phyloP scores from a whole-genome alignment of 2,113 vertebrate genomes.

The Mola mola region DNA sequence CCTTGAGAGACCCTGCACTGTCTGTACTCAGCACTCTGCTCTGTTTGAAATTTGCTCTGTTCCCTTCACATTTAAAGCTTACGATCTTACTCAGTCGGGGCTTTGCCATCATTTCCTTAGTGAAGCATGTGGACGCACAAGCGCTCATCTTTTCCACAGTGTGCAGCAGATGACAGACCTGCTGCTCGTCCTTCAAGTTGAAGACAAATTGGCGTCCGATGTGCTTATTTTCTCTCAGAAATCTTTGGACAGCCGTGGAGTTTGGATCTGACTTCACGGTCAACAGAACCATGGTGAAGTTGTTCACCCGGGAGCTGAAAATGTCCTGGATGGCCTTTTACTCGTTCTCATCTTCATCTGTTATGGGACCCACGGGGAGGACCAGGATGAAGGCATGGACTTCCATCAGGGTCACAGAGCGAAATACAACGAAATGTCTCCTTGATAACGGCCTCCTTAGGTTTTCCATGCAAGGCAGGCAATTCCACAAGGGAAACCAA shows the following conservation, averaged over 20 bases:
- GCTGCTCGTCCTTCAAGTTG: slow-evolving; percentile 29
- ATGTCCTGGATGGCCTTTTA: slow-evolving; percentile 31
- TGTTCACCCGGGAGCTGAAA: slow-evolving; percentile 5
- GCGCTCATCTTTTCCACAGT: slow-evolving; percentile 21
- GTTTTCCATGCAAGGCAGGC: slow-evolving; percentile 32
- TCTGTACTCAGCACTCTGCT: too few relatives aligned
- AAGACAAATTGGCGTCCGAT: slow-evolving; percentile 16
- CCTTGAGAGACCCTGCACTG: too few relatives aligned
- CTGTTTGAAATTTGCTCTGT: too few relatives aligned
- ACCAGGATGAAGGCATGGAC: slow-evolving; percentile 53
- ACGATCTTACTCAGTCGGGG: neutral
- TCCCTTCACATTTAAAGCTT: too few relatives aligned
- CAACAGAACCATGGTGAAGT: slow-evolving; percentile 48
- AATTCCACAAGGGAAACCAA: slow-evolving; percentile 43
- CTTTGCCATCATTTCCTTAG: slow-evolving; percentile 3
- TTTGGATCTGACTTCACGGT: slow-evolving; percentile 16
- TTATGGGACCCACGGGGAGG: slow-evolving; percentile 17
- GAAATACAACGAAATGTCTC: slow-evolving; percentile 18
- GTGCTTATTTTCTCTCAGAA: slow-evolving; percentile 29
- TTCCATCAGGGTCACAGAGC: slow-evolving; percentile 42
- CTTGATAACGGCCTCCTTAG: neutral
- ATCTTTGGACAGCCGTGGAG: neutral
- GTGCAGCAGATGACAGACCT: slow-evolving; percentile 28
- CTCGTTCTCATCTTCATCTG: slow-evolving; percentile 50
- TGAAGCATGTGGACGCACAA: slow-evolving; percentile 10